A percentile compares a stretch with the other conserved stretches of the same genome.
Evolutionary conservation across 2,797 vertebrate species (phyloP).

Genomic region (Scleropages formosus): DNA sequence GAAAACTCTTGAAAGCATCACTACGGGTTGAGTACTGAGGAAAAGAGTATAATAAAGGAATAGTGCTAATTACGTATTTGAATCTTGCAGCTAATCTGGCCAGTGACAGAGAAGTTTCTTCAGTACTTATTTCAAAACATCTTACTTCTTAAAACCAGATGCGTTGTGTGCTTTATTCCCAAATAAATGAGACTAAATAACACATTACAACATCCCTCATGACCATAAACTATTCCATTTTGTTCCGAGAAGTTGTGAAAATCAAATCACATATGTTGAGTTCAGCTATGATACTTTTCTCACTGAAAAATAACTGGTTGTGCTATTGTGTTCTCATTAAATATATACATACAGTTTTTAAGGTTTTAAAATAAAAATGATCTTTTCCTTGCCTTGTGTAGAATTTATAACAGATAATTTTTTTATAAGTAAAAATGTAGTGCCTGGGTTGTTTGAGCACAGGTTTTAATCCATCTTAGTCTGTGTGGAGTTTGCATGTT

Average conservation of each 20-base stretch:
- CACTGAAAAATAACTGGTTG: no score
- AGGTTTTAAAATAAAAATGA: no score
- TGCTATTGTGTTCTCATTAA: no score
- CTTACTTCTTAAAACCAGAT: constrained; percentile 11
- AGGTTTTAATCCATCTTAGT: no score
- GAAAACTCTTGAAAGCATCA: neutral
- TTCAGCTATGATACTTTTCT: no score
- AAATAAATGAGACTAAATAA: constrained; percentile 24
- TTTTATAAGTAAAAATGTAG: no score
- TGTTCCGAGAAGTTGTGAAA: constrained; percentile 25
- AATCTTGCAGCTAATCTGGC: neutral
- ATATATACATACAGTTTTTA: no score
- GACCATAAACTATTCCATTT: constrained; percentile 22
- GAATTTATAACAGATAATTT: no score
- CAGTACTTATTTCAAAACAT: neutral
- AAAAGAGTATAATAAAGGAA: neutral
- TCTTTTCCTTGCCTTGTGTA: no score
- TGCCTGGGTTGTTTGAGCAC: no score
- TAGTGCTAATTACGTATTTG: neutral
- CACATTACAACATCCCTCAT: constrained; percentile 23
- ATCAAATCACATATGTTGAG: neutral
- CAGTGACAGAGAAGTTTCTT: neutral
- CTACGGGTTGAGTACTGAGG: neutral
- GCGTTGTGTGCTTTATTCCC: constrained; percentile 19
- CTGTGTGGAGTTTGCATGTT: no score